Evolutionary conservation across 1,140 invertebrate species (phyloP).

Genomic region (Diorhabda elongata): DNA sequence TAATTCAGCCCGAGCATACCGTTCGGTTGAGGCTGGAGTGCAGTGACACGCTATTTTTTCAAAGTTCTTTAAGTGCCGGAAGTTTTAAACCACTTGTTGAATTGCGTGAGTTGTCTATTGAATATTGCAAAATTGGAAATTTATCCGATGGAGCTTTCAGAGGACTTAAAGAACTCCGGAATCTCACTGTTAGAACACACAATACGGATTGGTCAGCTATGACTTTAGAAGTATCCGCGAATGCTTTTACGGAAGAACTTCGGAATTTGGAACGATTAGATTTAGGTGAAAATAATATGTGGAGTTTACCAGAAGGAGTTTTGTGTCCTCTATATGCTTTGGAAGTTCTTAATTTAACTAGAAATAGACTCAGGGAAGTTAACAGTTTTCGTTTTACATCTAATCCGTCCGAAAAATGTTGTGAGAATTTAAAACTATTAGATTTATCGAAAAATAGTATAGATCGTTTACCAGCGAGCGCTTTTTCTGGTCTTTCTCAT

Average conservation of each 20-base stretch:
- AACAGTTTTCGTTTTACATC: slow-evolving; percentile 70
- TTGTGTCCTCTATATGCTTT: slow-evolving; percentile 75
- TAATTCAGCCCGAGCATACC: slow-evolving; percentile 82
- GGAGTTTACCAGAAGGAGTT: slow-evolving; percentile 74
- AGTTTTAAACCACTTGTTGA: slow-evolving; percentile 80
- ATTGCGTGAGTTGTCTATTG: slow-evolving; percentile 77
- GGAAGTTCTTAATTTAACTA: slow-evolving; percentile 74
- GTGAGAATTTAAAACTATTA: slow-evolving; percentile 65
- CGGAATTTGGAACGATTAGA: slow-evolving; percentile 73
- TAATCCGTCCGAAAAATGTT: slow-evolving; percentile 62
- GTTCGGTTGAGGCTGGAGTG: slow-evolving; percentile 76
- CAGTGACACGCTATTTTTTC: slow-evolving; percentile 78
- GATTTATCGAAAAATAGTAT: slow-evolving; percentile 82
- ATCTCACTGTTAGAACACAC: slow-evolving; percentile 80
- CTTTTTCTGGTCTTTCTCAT: slow-evolving; percentile 62
- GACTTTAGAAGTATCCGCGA: slow-evolving; percentile 71
- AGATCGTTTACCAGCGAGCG: slow-evolving; percentile 69
- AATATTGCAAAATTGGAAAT: slow-evolving; percentile 86
- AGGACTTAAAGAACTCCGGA: slow-evolving; percentile 73
- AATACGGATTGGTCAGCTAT: slow-evolving; percentile 86
- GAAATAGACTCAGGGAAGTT: slow-evolving; percentile 75
- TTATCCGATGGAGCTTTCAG: slow-evolving; percentile 79
- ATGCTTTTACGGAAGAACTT: slow-evolving; percentile 71
- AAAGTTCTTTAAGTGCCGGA: slow-evolving; percentile 78
- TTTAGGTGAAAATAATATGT: slow-evolving; percentile 84